phyloP scores from a whole-genome alignment of 2,888 invertebrate genomes.

The Trichogramma dendrolimi region DNA sequence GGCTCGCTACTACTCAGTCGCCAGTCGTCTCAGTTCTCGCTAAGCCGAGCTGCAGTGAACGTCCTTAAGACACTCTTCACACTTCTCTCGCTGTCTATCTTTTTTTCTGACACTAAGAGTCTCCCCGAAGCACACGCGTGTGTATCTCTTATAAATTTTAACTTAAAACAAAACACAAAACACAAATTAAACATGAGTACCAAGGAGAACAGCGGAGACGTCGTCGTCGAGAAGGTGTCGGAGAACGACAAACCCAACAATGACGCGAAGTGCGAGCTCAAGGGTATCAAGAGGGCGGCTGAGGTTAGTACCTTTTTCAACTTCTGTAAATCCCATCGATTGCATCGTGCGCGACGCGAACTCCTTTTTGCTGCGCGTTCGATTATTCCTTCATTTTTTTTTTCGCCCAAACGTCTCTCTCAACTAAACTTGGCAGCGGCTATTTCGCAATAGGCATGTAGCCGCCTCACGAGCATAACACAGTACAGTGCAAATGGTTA shows the following conservation, averaged over 20 bases:
- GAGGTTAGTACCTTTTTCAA: conserved; percentile 64
- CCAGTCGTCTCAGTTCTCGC: no score
- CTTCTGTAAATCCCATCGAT: neutral
- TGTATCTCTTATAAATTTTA: neutral
- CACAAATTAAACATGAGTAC: conserved; percentile 63
- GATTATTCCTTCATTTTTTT: neutral
- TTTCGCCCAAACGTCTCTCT: neutral
- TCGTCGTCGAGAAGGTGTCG: conserved; percentile 77
- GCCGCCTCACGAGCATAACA: no score
- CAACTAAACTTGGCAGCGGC: no score
- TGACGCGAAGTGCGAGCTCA: conserved; percentile 63
- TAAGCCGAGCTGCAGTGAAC: no score
- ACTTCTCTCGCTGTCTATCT: neutral
- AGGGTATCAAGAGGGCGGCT: conserved; percentile 83
- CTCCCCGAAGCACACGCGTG: neutral
- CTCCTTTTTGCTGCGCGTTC: no score
- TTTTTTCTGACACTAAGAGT: no score
- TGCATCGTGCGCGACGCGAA: neutral
- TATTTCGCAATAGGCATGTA: no score
- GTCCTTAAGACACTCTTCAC: no score
- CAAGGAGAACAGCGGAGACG: conserved; percentile 82
- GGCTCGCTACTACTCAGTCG: no score
- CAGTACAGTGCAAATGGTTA: no score
- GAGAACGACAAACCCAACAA: conserved; percentile 56
- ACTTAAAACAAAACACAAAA: conserved; percentile 21